Evolutionary conservation across 2,113 vertebrate species (phyloP), one percentile per base, ranked within the genome.

Genomic region (Antechinus stuartii): DNA sequence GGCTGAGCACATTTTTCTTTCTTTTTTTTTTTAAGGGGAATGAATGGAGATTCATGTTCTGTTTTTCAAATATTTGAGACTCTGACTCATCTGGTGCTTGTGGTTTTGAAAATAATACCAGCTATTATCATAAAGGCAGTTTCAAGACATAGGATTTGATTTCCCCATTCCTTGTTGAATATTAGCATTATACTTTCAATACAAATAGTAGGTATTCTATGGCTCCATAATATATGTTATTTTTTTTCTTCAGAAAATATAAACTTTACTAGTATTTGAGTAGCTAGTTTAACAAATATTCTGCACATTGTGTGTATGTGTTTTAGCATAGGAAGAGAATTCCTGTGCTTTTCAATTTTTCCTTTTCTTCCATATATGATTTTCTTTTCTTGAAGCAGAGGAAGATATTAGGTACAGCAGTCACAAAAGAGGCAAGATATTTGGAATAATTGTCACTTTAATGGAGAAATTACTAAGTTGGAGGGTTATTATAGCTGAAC

Each of bases 1-100:
- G 56, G 2, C 19, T 97, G 27, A 54, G 2, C 61, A 94, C 0
- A n/a, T 95, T 96, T 96, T 92, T 96, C 95, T 90, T 42, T 42
- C 42, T 49, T 49, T 49, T 49, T 49, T 90, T 97, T 94, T 24
- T 5, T 7, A 52, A 52, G 30, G 30, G 30, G 61, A 3, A 2
- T 9, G 61, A 3, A 2, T 9, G 10, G 8, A 47, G 26, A 89
- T 42, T 61, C 27, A 11, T 95, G 30, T 42, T 95, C 52, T 52
- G 84, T 50, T 47, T 92, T 89, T 93, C 46, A 95, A 94, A 56
- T n/a, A 52, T 61, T 90, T 96, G 12, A 95, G 50, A 35, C 46
- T 94, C 50, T 91, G 26, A 27, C 1, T 95, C 30, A 56, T 92
- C 92, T 89, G 95, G 11, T 7, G 84, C 54, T 49, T 94, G 53